A percentile compares a stretch with the other conserved stretches of the same genome.
phyloP scores from a whole-genome alignment of 2,888 invertebrate genomes.

The Pharmacophagus antenor region DNA sequence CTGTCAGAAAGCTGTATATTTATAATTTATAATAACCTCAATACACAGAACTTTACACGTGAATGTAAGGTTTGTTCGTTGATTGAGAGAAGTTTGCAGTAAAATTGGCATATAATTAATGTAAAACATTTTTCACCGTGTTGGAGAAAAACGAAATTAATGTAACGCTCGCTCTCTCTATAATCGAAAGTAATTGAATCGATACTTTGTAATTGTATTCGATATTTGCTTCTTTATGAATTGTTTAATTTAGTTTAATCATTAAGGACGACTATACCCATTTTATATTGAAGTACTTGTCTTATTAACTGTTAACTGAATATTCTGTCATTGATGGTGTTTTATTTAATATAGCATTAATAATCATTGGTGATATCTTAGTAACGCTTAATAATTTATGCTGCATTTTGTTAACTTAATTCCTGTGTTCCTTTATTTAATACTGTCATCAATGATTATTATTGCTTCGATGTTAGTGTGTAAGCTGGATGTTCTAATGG shows the following conservation, averaged over 20 bases:
- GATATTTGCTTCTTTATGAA: not conserved
- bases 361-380: not conserved
- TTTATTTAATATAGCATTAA: not conserved
- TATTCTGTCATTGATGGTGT: not conserved
- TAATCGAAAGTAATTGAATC: not conserved
- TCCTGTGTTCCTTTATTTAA: not conserved
- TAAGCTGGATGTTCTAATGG: not conserved
- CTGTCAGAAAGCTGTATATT: not conserved
- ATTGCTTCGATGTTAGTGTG: not conserved
- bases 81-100: not conserved
- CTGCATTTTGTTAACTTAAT: not conserved
- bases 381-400: not conserved
- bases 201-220: not conserved
- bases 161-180: not conserved
- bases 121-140: not conserved
- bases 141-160: conserved; percentile 2
- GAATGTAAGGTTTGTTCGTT: not conserved
- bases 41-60: not conserved
- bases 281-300: not conserved
- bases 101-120: not conserved
- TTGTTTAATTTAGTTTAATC: not conserved
- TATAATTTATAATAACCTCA: not conserved
- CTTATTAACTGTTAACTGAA: not conserved
- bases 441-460: not conserved
- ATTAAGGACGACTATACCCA: not conserved